Evolutionary conservation across 2,888 invertebrate genomes (phyloP), one percentile per base, ranked within the genome.

Genomic region (Drosophila quinaria): DNA sequence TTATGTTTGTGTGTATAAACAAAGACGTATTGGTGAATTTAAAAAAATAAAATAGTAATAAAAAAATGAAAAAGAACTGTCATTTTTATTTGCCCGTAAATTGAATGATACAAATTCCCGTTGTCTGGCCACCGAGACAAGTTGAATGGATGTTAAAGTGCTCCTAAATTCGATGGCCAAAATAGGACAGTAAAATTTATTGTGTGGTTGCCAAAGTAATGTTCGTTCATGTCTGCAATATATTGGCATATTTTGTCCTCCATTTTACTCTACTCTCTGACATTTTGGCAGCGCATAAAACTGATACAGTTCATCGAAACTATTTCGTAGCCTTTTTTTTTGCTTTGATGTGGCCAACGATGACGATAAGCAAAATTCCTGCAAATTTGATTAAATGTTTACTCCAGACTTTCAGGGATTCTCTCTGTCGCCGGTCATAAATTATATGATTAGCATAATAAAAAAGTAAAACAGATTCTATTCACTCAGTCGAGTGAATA

Each of bases 301-400:
- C 76, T 81, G 81, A 86, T 83, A 69, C 79, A 83, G 89, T 83
- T 83, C 83, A 82, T 78, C 73, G 86, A 74, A 82, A 79, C 89
- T 82, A 82, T 88, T 83, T 67, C 66, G 74, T 73, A 73, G 73
- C 69, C 67, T 72, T 72, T 78, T 74, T 63, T 78, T 62, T 75
- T 67, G 70, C 70, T 78, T 59, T 72, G 68, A 78, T 82, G 67
- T 68, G 59, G 39, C 47, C 58, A 39, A 39, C 35, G 46, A 59
- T 49, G 39, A 56, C 59, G 59, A 70, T 76, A 70, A 76, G 54
- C 55, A 55, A 55, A 59, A 59, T 41, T 51, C 39, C 41, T 55
- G 47, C 31, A 15, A 58, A 46, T 59, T 69, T 73, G 68, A 63
- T 73, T 54, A 66, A 66, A 62, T 51, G 55, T 19, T 54, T 44